phyloP scores from a whole-genome alignment of 2,113 vertebrate genomes.

The Reinhardtius hippoglossoides region DNA sequence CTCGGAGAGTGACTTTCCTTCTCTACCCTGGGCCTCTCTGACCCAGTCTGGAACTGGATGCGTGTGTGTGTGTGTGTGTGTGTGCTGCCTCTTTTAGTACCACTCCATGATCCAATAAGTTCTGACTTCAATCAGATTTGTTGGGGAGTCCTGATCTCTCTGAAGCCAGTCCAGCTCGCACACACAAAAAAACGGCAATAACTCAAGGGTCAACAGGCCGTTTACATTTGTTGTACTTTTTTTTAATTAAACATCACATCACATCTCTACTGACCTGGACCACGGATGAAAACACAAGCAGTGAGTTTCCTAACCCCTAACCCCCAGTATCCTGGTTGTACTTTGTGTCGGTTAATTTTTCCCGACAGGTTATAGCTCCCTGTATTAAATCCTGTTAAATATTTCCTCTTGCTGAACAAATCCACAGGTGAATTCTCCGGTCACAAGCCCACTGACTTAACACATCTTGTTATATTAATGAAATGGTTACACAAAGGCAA shows the following conservation, averaged over 20 bases:
- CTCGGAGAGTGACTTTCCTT: slow-evolving; percentile 63
- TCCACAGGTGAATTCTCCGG: not conserved
- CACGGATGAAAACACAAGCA: not conserved
- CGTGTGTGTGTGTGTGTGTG: slow-evolving; percentile 26
- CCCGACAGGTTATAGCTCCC: not conserved
- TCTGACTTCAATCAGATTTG: slow-evolving; percentile 37
- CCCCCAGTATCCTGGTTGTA: not conserved
- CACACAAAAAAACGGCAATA: not conserved
- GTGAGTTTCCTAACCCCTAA: too few species aligned
- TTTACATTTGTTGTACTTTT: slow-evolving; percentile 1
- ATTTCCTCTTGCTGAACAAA: not conserved
- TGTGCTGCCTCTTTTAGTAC: not conserved
- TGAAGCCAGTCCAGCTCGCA: slow-evolving; percentile 13
- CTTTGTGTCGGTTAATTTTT: not conserved
- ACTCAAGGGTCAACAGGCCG: not conserved
- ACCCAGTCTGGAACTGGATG: slow-evolving; percentile 24
- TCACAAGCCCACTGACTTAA: not conserved
- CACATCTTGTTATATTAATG: not conserved
- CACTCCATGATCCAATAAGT: slow-evolving; percentile 43
- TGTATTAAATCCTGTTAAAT: not conserved
- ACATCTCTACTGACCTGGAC: not conserved
- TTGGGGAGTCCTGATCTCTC: not conserved
- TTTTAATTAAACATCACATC: slow-evolving; percentile 14
- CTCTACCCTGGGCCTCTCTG: slow-evolving; percentile 52
- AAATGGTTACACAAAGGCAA: not conserved